A percentile compares a stretch with the other conserved stretches of the same genome.
These are phyloP conservation scores for Ormyrus thymus DNA, from an alignment of 2,888 invertebrate species.

Conservation along the genomic window DNA sequence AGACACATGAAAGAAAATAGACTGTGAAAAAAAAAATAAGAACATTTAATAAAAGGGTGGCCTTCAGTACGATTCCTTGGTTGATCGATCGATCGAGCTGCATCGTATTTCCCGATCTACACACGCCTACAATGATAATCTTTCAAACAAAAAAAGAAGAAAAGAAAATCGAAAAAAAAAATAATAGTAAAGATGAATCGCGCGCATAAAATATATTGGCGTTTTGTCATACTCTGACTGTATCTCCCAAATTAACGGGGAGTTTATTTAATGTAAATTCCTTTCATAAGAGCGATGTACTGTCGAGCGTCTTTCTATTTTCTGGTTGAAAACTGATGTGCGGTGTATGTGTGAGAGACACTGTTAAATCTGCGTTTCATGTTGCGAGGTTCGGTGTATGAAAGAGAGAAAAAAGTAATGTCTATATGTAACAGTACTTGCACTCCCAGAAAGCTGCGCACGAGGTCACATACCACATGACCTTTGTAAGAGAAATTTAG, in stretches of 20 bases:
- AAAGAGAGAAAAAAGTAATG: conserved; percentile 51
- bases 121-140: conserved; percentile 56
- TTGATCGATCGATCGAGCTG: conserved; percentile 69
- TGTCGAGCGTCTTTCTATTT: conserved; percentile 67
- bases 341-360: conserved; percentile 53
- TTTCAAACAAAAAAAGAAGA: conserved; percentile 50
- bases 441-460: conserved; percentile 50
- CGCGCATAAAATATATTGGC: conserved; percentile 56
- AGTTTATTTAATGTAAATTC: conserved; percentile 63
- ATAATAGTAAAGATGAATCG: conserved; percentile 47
- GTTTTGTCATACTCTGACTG: conserved; percentile 58
- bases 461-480: conserved; percentile 44
- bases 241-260: conserved; percentile 54
- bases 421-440: conserved; percentile 53
- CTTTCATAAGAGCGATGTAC: conserved; percentile 64
- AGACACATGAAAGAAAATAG: conserved; percentile 71
- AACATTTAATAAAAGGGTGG: conserved; percentile 73
- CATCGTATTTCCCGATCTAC: conserved; percentile 64
- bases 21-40: conserved; percentile 73
- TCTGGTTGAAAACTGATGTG: conserved; percentile 61
- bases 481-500: conserved; percentile 51
- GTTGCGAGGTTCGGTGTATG: conserved; percentile 52
- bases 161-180: conserved; percentile 31
- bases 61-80: conserved; percentile 73
- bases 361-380: conserved; percentile 57